Evolutionary conservation across 2,797 vertebrate genomes (phyloP), one percentile per base, ranked within the genome.

Genomic region (Poeciliopsis gracilis): DNA sequence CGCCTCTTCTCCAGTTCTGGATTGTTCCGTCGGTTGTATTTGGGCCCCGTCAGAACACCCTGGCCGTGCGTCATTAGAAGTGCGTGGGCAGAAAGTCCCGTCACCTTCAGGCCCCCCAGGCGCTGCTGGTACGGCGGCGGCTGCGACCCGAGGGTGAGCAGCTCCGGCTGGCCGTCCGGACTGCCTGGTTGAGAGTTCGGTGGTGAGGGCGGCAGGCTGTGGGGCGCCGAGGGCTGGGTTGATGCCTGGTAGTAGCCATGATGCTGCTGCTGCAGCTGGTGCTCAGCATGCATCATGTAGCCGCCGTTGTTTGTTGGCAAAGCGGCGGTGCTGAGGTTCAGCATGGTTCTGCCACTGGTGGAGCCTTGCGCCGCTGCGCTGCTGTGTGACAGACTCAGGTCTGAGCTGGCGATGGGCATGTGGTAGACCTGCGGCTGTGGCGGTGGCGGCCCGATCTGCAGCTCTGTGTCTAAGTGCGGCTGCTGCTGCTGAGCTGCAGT

Each of bases 111-210:
- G 75, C 96, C 83, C 89, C 93, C 3, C 94, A 93, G 61, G 78
- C 92, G 88, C 63, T 93, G 93, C 84, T 97, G 96, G 61, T 97
- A 97, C 0, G 95, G 94, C 0, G 96, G 95, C 0, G 94, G 94
- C 0, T 93, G 95, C 0, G 95, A 86, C 7, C 95, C 94, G 43
- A 96, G 92, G 89, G 94, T 94, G 83, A 96, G 95, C 82, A 96
- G 94, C 85, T 97, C 97, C 0, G 94, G 93, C 11, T 97, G 96
- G 79, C 95, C 96, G 67, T 98, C 97, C 0, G 97, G 97, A 88
- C 97, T 98, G 23, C 96, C 96, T 0, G 97, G 97, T 92, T 98
- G 97, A 0, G 97, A 98, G 93, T 97, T 98, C 3, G 97, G 97
- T 0, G 97, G 97, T 0, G 97, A 98, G 0, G 97, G 97, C 0